These are phyloP conservation scores for Platygyra sinensis DNA, from an alignment of 64 coral and sea anemone species.

Conservation along the genomic window DNA sequence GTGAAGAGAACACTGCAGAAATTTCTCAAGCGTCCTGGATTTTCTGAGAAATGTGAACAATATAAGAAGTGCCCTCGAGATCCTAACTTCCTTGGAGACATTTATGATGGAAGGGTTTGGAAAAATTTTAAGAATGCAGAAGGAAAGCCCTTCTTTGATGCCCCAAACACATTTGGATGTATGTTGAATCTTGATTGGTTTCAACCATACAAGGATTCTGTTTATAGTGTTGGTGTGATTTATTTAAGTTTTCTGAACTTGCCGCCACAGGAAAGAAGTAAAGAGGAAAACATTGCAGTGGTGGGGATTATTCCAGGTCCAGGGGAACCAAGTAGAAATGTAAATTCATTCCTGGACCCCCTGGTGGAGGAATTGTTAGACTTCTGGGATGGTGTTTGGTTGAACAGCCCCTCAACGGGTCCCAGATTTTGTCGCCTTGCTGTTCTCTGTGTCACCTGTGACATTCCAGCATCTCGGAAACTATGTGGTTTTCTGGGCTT, in stretches of 20 bases:
- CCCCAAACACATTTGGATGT: slow-evolving; percentile 18
- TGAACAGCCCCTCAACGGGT: slow-evolving; percentile 21
- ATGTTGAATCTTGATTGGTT: slow-evolving; percentile 61
- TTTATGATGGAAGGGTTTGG: slow-evolving; percentile 57
- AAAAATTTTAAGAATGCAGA: slow-evolving; percentile 38
- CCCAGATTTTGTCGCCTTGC: slow-evolving; percentile 36
- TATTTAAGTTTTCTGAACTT: slow-evolving; percentile 19
- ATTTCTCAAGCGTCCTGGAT: slow-evolving; percentile 12
- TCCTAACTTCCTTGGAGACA: slow-evolving; percentile 5
- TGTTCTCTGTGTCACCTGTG: slow-evolving; percentile 54
- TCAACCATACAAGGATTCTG: slow-evolving; percentile 37
- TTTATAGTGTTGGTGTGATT: slow-evolving; percentile 16
- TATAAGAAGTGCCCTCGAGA: not conserved
- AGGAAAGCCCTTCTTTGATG: slow-evolving; percentile 29
- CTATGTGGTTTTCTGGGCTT: slow-evolving; percentile 47
- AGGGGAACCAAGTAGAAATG: slow-evolving; percentile 3
- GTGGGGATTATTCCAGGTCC: slow-evolving; percentile 29
- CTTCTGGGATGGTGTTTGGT: slow-evolving; percentile 50
- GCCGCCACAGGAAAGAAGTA: not conserved
- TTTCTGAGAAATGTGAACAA: slow-evolving; percentile 27
- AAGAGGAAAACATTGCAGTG: slow-evolving; percentile 4
- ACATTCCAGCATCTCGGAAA: slow-evolving; percentile 63
- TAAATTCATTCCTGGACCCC: slow-evolving; percentile 41
- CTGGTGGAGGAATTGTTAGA: slow-evolving; percentile 33
- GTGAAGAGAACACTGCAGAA: not conserved